Conservation (phyloP, 2,113 vertebrate genomes). For the Crotalus tigris region DNA sequence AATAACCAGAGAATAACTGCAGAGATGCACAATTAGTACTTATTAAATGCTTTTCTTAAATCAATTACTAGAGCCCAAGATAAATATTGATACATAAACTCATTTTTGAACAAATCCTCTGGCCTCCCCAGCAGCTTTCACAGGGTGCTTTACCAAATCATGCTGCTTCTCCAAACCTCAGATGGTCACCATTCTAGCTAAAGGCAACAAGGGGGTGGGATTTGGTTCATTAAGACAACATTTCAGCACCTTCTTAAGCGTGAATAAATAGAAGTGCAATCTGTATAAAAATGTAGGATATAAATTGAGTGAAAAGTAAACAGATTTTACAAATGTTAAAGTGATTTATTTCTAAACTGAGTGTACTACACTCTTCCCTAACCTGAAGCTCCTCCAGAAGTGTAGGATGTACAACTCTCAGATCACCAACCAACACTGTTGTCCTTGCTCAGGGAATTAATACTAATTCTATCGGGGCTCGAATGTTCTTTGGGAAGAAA, state of each 20-base stretch:
- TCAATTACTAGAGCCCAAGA: neutral
- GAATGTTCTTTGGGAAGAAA: neutral
- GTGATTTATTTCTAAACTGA: neutral
- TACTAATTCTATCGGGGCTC: neutral
- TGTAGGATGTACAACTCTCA: neutral
- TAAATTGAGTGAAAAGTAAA: neutral
- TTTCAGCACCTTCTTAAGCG: no score
- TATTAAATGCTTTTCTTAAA: neutral
- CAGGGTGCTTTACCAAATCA: neutral
- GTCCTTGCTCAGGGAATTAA: neutral
- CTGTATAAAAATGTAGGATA: neutral
- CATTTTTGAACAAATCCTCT: neutral
- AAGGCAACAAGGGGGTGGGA: neutral
- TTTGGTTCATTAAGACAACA: neutral
- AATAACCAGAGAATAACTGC: neutral
- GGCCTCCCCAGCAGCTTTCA: neutral
- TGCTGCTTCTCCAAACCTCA: neutral
- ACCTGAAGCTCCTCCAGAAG: neutral
- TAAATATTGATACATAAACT: neutral
- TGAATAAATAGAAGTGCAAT: neutral
- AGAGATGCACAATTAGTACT: neutral
- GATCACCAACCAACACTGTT: neutral
- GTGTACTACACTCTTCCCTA: neutral
- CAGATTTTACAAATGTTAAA: neutral
- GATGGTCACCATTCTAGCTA: neutral